Percentiles rank a stretch among this genome's conserved stretches.
These are phyloP conservation scores for Endotricha flammealis DNA, from an alignment of 2,888 invertebrate species.

Conservation along the genomic window DNA sequence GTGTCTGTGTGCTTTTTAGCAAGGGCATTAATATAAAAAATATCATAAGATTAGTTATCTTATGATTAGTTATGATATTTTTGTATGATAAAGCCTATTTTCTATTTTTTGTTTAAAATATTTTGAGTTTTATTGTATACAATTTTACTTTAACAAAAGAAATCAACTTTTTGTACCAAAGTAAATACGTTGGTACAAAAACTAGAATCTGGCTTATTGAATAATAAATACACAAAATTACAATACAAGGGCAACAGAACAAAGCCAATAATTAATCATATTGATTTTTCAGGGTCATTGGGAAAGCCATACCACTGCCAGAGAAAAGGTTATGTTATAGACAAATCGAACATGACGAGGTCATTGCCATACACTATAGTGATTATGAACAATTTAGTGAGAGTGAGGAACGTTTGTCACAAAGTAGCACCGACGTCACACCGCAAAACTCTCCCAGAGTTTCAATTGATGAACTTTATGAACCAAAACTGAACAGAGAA, in stretches of 20 bases:
- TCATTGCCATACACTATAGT: conserved; percentile 66
- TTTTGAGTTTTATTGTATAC: no score
- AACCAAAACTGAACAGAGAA: conserved; percentile 44
- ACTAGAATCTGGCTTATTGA: no score
- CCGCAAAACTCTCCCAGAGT: conserved; percentile 65
- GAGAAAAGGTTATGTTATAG: conserved; percentile 47
- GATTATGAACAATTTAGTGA: conserved; percentile 65
- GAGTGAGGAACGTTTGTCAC: conserved; percentile 62
- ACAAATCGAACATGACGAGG: conserved; percentile 63
- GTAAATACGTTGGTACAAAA: no score
- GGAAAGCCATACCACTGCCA: conserved; percentile 53
- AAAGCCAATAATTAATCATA: not conserved
- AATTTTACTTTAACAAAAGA: no score
- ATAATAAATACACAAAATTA: not conserved
- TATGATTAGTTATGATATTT: no score
- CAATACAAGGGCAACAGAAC: conserved; percentile 9
- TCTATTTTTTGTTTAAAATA: no score
- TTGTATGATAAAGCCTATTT: no score
- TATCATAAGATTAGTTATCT: no score
- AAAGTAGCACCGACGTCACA: conserved; percentile 66
- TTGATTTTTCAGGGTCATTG: conserved; percentile 55
- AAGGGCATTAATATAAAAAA: no score
- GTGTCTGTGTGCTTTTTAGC: no score
- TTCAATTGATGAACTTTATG: conserved; percentile 42
- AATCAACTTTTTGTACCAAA: no score